Conservation (phyloP, 2,797 vertebrate species). For the Lates japonicus region DNA sequence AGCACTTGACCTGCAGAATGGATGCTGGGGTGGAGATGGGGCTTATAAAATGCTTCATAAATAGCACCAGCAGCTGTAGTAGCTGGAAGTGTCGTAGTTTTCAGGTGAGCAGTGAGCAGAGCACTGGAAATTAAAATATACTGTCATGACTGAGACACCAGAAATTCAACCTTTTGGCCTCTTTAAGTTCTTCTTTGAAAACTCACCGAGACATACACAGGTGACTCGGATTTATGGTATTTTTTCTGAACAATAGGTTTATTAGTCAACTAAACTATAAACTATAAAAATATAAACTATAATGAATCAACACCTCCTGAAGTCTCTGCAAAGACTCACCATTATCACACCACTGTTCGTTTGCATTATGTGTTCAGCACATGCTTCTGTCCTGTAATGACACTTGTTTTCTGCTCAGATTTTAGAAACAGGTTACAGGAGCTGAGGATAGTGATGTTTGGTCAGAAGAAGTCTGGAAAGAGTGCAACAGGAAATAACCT, state of each 20-base stretch:
- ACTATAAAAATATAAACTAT: background rate
- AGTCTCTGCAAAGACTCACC: background rate
- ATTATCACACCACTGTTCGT: background rate
- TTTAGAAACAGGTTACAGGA: conserved; percentile 12
- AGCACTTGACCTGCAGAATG: background rate
- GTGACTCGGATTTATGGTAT: background rate
- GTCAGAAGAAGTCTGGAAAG: conserved; percentile 64
- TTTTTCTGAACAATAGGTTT: background rate
- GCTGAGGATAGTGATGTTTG: conserved; percentile 53
- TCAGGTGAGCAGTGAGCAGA: background rate
- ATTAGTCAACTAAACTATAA: background rate
- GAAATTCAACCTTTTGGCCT: no score
- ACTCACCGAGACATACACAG: no score
- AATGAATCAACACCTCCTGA: background rate
- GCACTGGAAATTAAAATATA: no score
- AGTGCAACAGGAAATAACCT: conserved; percentile 66
- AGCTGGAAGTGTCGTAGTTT: background rate
- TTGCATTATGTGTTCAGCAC: background rate
- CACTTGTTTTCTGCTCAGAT: conserved; percentile 35
- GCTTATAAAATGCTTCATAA: background rate
- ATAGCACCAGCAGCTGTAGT: background rate
- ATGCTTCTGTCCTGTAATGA: background rate
- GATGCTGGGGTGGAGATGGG: background rate
- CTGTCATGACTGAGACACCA: no score
- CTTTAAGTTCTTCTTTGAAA: background rate